A percentile compares a stretch with the other conserved stretches of the same genome.
Evolutionary conservation across 2,113 vertebrate genomes (phyloP).

Genomic region (Forbesichthys agassizii): DNA sequence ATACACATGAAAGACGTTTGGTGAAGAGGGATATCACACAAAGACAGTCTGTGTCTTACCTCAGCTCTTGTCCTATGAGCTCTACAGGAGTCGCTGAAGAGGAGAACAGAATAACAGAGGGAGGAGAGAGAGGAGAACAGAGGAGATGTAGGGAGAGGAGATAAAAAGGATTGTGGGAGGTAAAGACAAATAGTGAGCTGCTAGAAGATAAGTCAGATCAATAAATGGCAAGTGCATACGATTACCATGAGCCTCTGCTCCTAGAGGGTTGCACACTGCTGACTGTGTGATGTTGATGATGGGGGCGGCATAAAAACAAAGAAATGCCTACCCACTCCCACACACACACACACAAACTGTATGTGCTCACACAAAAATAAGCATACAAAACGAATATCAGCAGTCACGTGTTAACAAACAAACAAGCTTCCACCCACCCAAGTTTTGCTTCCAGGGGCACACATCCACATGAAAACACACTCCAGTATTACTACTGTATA

Average conservation of each 20-base stretch:
- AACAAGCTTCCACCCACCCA: not conserved
- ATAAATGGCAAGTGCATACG: conserved; percentile 73
- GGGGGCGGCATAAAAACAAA: conserved; percentile 10
- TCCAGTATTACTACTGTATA: conserved; percentile 5
- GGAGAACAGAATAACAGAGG: conserved; percentile 31
- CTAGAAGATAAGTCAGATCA: conserved; percentile 70
- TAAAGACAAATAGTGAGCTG: conserved; percentile 60
- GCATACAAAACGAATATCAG: conserved; percentile 1
- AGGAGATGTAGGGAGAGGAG: not conserved
- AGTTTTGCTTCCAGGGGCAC: not conserved
- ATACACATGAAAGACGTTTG: conserved; percentile 15
- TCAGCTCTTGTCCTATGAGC: conserved; percentile 89
- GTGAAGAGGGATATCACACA: conserved; percentile 13
- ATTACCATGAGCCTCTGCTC: conserved; percentile 58
- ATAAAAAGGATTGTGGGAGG: not conserved
- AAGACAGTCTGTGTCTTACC: conserved; percentile 81
- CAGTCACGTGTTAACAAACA: conserved; percentile 3
- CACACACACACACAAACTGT: conserved; percentile 8
- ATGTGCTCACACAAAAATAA: conserved; percentile 17
- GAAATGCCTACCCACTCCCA: conserved; percentile 2
- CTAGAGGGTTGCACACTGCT: conserved; percentile 49
- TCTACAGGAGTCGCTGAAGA: conserved; percentile 78
- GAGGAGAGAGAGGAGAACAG: conserved; percentile 31
- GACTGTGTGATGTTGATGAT: conserved; percentile 62
- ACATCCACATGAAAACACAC: conserved; percentile 19